phyloP scores from a whole-genome alignment of 2,113 vertebrate species.

The Dipodomys stephensi region DNA sequence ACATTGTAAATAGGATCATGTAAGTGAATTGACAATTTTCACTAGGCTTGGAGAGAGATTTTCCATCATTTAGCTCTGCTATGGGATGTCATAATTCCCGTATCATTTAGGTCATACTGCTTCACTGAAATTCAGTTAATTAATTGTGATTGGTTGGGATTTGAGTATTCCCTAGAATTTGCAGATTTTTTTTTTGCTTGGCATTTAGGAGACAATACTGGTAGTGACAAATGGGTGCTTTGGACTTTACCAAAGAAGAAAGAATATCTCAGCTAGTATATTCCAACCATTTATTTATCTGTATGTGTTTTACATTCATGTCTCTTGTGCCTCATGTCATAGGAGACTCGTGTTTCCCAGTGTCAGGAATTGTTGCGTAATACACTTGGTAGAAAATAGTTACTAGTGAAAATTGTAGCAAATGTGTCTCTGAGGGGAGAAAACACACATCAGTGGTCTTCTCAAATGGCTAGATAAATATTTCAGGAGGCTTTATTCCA shows the following conservation, averaged over 20 bases:
- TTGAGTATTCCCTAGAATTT: slow-evolving; percentile 66
- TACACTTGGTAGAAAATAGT: not conserved
- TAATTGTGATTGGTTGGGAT: slow-evolving; percentile 70
- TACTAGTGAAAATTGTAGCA: not conserved
- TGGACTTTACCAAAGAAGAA: slow-evolving; percentile 18
- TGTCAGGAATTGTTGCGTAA: not conserved
- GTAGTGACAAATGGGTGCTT: not conserved
- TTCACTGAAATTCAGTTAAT: slow-evolving; percentile 71
- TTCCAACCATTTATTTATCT: not conserved
- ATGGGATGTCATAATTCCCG: slow-evolving; percentile 54
- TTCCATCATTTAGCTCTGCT: slow-evolving; percentile 63
- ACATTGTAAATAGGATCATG: slow-evolving; percentile 68
- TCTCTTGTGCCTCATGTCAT: no score
- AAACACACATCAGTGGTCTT: not conserved
- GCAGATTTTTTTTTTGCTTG: slow-evolving; percentile 3
- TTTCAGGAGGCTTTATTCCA: not conserved
- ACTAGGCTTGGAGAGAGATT: slow-evolving; percentile 33
- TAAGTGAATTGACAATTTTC: slow-evolving; percentile 73
- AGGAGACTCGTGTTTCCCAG: not conserved
- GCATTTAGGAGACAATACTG: slow-evolving; percentile 12
- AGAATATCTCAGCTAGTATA: not conserved
- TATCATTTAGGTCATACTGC: slow-evolving; percentile 58
- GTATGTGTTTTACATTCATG: not conserved
- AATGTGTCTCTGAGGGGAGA: not conserved
- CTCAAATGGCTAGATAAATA: not conserved